Evolutionary conservation across 2,113 vertebrate genomes (phyloP), one percentile per base, ranked within the genome.

Genomic region (Brachyistius frenatus): DNA sequence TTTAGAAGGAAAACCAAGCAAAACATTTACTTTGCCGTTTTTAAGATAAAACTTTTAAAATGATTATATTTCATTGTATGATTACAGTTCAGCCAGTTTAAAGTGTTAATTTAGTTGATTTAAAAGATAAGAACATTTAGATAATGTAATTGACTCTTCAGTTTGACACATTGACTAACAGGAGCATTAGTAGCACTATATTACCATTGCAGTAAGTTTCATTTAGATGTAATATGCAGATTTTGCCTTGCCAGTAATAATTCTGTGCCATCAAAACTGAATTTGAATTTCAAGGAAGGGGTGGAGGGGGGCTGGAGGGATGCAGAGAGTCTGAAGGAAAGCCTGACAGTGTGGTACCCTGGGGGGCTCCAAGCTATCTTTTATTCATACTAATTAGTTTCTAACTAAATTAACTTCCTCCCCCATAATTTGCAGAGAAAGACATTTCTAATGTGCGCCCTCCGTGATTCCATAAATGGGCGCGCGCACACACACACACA

Each of bases 301-400:
- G 39, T 32, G n/a, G 44, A 10, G 61, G 50, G 33, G 23, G 3
- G 3, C 14, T 53, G 33, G 23, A 30, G 10, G 36, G 57, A 35
- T 15, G 53, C 50, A n/a, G 49, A 37, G 73, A 75, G 33, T 84
- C 54, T 86, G 81, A 86, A 70, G 73, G 75, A 79, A 86, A 83
- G 61, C 50, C 80, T 90, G 85, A 89, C 88, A 90, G 81, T 83
- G 84, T 66, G 73, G 64, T 73, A 81, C 74, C 90, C 89, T 66
- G 54, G 67, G 92, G 92, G 90, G 87, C 81, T 79, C 78, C 33
- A 9, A 73, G 77, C 81, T 77, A 91, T 93, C 84, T 89, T 94
- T 92, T 91, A 92, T 91, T 93, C 89, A 89, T 91, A 86, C 89
- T 90, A 93, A 93, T 93, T 91, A 89, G 81, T 76, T 88, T 88